These are phyloP conservation scores for Pachydiplax longipennis DNA, from an alignment of 2,888 invertebrate genomes.

Conservation along the genomic window DNA sequence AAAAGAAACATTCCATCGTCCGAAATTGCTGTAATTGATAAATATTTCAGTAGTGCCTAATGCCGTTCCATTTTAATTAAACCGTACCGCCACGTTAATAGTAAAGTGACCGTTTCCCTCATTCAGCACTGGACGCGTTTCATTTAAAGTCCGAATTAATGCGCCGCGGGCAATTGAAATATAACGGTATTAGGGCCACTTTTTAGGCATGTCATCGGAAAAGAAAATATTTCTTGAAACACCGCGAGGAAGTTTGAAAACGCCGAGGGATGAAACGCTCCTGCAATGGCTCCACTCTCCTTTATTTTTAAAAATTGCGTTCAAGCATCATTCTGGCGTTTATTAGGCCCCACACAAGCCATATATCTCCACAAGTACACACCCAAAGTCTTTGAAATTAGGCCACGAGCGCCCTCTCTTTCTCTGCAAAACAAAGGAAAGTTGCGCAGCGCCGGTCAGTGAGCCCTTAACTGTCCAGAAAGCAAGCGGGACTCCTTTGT, in stretches of 20 bases:
- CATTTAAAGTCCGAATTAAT: neutral
- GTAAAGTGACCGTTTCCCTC: no score
- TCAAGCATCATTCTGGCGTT: neutral
- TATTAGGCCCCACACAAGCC: neutral
- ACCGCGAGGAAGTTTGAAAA: neutral
- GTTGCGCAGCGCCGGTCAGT: neutral
- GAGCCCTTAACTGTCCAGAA: neutral
- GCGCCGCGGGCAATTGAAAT: neutral
- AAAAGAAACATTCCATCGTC: no score
- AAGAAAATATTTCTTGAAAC: neutral
- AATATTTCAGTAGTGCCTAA: no score
- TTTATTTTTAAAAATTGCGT: neutral
- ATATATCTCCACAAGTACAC: neutral
- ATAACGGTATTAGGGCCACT: neutral
- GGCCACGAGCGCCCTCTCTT: neutral
- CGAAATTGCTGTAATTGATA: no score
- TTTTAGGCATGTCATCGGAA: neutral
- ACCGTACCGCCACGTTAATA: no score
- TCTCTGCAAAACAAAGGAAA: neutral
- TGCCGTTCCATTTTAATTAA: no score
- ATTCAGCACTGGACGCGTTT: neutral
- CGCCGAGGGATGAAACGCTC: neutral
- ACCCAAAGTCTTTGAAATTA: neutral
- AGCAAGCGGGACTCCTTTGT: neutral
- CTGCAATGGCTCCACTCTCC: neutral